phyloP scores from a whole-genome alignment of 2,797 vertebrate species.

The Helarctos malayanus region DNA sequence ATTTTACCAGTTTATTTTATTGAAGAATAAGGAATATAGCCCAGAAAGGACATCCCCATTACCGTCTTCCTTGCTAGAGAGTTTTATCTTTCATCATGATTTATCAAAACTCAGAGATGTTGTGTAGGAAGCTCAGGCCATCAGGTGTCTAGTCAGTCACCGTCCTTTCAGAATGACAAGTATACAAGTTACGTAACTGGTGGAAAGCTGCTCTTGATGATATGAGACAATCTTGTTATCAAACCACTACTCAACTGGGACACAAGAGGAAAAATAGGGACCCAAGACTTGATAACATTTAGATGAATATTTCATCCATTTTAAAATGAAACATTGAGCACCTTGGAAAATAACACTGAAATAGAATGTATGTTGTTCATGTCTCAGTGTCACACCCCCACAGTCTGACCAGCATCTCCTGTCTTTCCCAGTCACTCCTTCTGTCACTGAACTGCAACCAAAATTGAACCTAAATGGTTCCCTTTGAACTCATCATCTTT shows the following conservation, averaged over 20 bases:
- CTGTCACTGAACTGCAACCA: too few species aligned
- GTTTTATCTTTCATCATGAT: conserved; percentile 6
- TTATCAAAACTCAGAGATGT: not conserved
- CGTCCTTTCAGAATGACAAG: not conserved
- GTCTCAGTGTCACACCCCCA: not conserved
- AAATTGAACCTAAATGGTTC: not conserved
- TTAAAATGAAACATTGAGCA: not conserved
- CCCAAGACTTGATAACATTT: not conserved
- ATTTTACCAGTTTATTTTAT: not conserved
- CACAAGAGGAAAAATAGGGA: not conserved
- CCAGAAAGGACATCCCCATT: not conserved
- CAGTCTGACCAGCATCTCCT: not conserved
- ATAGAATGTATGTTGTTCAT: not conserved
- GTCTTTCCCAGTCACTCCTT: not conserved
- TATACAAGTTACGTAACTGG: not conserved
- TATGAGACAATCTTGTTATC: not conserved
- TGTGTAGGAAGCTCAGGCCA: not conserved
- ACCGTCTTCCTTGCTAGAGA: not conserved
- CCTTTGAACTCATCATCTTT: not conserved
- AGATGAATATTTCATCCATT: not conserved
- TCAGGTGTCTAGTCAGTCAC: too few species aligned
- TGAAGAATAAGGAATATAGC: not conserved
- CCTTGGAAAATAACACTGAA: not conserved
- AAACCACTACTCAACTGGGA: not conserved
- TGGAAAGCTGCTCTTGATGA: not conserved